Evolutionary conservation across 2,888 invertebrate species (phyloP), one percentile per base, ranked within the genome.

Genomic region (Ellobium chinense): DNA sequence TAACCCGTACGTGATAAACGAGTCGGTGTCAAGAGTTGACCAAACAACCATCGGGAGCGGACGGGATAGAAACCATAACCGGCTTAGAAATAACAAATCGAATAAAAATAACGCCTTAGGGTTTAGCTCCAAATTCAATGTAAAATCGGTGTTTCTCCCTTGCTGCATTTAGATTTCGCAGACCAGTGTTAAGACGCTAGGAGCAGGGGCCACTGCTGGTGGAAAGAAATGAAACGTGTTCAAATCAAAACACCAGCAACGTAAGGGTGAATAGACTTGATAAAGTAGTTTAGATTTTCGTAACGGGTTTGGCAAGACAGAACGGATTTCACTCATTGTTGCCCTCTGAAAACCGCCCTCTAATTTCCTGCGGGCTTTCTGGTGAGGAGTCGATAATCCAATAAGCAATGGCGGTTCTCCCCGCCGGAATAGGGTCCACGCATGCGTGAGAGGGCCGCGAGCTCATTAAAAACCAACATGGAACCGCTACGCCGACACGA

Each of bases 311-410:
- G 63, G 39, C 29, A 39, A 74, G 62, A 74, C 62, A 74, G 74
- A 74, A 62, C 2, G 31, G 18, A 29, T 24, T 36, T n/a, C 72
- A n/a, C 27, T n/a, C 58, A 72, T 72, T 72, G 72, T 72, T 70
- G 24, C 60, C 14, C 36, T 37, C 60, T 37, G 9, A 24, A 72
- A 60, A 36, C 34, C 72, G 72, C 72, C 72, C 60, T 72, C 72
- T 72, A 72, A 72, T 72, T 46, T 60, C 72, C 72, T 74, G 74
- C 74, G 46, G 63, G 63, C 63, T 74, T 73, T 74, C 74, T 27
- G 3, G 62, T 24, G 21, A 74, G 46, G 31, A 74, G 74, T 46
- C 62, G 62, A 74, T 74, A 74, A 74, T 63, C 74, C 74, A 63
- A 74, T 74, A 74, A 74, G 74, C 62, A 63, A 31, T 46, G 63